Conservation (phyloP, 2,113 vertebrate genomes). For the Nibea coibor region DNA sequence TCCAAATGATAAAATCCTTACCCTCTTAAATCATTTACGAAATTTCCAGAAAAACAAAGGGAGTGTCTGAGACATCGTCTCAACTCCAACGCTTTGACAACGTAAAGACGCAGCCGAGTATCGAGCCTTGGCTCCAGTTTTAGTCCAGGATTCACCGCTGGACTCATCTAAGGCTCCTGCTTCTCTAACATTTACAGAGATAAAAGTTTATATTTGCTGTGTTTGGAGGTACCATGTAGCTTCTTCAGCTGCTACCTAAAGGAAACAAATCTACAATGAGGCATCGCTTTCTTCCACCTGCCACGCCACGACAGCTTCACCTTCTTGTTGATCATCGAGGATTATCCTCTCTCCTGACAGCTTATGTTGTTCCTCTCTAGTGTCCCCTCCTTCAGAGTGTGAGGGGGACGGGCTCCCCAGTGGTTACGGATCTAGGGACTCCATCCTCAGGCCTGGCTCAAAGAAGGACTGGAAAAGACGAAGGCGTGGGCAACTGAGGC, state of each 20-base stretch:
- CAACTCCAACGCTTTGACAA: conserved; percentile 8
- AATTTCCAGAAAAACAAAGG: not conserved
- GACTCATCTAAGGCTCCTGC: not conserved
- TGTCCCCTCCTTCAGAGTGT: conserved; percentile 78
- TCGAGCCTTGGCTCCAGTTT: conserved; percentile 12
- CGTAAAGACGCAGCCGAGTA: conserved; percentile 15
- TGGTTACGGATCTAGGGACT: conserved; percentile 81
- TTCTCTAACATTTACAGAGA: not conserved
- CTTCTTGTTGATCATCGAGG: not conserved
- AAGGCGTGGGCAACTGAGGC: conserved; percentile 57
- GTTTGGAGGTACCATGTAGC: not conserved
- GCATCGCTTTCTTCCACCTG: not conserved
- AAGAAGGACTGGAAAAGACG: conserved; percentile 78
- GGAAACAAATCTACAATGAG: not conserved
- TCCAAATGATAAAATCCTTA: conserved; percentile 24
- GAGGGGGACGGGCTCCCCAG: conserved; percentile 71
- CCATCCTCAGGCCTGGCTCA: conserved; percentile 73
- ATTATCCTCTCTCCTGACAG: not conserved
- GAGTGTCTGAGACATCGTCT: conserved; percentile 21
- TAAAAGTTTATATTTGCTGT: not conserved
- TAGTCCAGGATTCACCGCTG: not conserved
- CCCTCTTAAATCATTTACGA: conserved; percentile 14
- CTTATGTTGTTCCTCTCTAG: conserved; percentile 43
- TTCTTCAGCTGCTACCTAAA: not conserved
- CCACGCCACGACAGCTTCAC: not conserved